Percentiles rank a stretch among this genome's conserved stretches.
phyloP scores from a whole-genome alignment of 2,797 vertebrate species.

The Enteromius mattozi region DNA sequence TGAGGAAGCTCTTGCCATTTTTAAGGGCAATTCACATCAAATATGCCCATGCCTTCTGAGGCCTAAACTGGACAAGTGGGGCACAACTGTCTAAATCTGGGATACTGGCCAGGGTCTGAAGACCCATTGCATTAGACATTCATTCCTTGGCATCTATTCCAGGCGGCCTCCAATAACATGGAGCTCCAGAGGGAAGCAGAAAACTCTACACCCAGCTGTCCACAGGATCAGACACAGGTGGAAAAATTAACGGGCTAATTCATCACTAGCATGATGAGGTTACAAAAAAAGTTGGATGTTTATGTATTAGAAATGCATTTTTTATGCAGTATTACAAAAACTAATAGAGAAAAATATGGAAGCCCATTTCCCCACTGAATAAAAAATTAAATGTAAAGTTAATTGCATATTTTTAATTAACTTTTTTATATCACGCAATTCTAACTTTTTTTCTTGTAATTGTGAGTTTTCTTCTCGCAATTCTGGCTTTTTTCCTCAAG shows the following conservation, averaged over 20 bases:
- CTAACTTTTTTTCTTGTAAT: too few species aligned
- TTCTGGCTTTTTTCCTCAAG: background rate
- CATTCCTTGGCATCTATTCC: constrained; percentile 7
- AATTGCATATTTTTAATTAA: background rate
- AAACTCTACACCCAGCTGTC: background rate
- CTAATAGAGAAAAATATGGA: background rate
- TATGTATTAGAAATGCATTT: background rate
- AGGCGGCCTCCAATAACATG: background rate
- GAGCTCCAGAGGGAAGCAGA: background rate
- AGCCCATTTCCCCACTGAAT: background rate
- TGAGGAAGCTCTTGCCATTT: background rate
- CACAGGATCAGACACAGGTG: background rate
- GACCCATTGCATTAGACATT: constrained; percentile 19
- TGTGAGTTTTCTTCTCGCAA: too few species aligned
- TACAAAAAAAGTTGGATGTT: background rate
- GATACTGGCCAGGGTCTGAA: constrained; percentile 3
- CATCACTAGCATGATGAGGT: background rate
- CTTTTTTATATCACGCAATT: background rate
- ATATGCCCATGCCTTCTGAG: background rate
- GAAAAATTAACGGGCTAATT: background rate
- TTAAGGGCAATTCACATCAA: constrained; percentile 2
- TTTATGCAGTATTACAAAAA: background rate
- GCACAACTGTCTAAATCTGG: constrained; percentile 8
- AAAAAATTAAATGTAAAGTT: background rate
- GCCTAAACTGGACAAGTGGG: background rate